Base-by-base conservation (phyloP, 2,113 vertebrate species). In the Spilogale gracilis region DNA sequence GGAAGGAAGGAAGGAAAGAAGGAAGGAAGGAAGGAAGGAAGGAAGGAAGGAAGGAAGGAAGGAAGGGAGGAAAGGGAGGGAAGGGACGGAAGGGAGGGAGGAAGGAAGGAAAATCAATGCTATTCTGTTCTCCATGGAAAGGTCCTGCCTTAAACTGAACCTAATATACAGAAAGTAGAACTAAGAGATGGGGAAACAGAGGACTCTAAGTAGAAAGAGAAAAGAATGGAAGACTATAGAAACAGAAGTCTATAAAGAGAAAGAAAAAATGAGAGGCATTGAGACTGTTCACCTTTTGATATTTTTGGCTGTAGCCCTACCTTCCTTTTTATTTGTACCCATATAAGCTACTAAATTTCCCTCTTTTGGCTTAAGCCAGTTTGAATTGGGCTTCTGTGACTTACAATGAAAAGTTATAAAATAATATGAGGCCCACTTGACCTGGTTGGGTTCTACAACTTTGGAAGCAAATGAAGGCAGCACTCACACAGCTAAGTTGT, bases 311-410 rank as follows among this genome's bases (percentile, higher is more conserved):
- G 4, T 13, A 60, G 25, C 38, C 2, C 32, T 85, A 52, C 0
- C 4, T 60, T 61, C 52, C 17, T 7, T 89, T 85, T 21, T 89
- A 50, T 67, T 78, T 85, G 63, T 20, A 93, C n/a, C 5, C 23
- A 20, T 17, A 58, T 58, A 25, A 90, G 18, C 14, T 54, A 78
- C 58, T n/a, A 82, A 83, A 83, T 32, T 90, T 9, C 50, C 9
- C 80, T 61, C 3, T 32, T 90, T 67, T 23, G 5, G 23, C 18
- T 45, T 81, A 52, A 56, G 9, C 3, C 21, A 91, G 3, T 50
- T 71, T 60, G 71, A 91, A n/a, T 18, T 73, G 25, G 7, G 11
- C 43, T 89, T 95, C 50, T 96, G 60, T 78, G 9, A 93, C 20
- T 12, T 61, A 85, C 16, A 43, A 25, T 27, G 21, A 79, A 56